Base-by-base conservation (phyloP, 2,797 vertebrate species). In the Enteromius thamalakanensis region DNA sequence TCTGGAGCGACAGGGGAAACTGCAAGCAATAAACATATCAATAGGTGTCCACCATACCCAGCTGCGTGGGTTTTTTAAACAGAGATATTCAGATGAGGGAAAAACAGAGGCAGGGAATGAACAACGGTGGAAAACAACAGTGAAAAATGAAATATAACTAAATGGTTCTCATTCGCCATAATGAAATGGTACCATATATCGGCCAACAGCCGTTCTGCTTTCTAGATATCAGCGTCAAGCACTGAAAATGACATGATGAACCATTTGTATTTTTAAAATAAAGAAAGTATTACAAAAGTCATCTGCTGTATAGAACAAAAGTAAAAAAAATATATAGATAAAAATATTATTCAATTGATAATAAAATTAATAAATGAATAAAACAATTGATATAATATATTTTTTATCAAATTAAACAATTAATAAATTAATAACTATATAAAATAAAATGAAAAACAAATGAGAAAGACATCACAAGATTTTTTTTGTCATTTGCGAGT, bases 1-100 rank as follows among this genome's bases (percentile, higher is more conserved):
- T 72, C 76, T 34, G 76, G 67, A 82, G 81, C 51, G 75, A 62
- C 62, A 55, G 76, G 84, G 88, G 83, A 88, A 89, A 89, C 81
- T 82, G 83, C 84, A 47, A 87, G 87, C 89, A 87, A 88, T 89
- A 90, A 90, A 90, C 90, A 88, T 88, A 89, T 88, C 90, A 87
- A 90, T 80, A 81, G 87, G 74, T 81, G 85, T 80, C 85, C 82
- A 83, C 70, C 76, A 81, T 74, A 80, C 65, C 72, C 85, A 84
- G 76, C 75, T 78, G 84, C 29, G 71, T 58, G 75, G 81, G 53
- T 29, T 72, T 82, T 86, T 69, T 84, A 84, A 88, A 81, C 82
- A 23, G 79, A 76, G 64, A 69, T 60, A 81, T 86, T 86, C 69
- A 62, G 15, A 65, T 53, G 68, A 80, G 60, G 40, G 60, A 42